Percentiles rank a stretch among this genome's conserved stretches.
Evolutionary conservation across 2,888 invertebrate genomes (phyloP).

Genomic region (Drosophila formosana): DNA sequence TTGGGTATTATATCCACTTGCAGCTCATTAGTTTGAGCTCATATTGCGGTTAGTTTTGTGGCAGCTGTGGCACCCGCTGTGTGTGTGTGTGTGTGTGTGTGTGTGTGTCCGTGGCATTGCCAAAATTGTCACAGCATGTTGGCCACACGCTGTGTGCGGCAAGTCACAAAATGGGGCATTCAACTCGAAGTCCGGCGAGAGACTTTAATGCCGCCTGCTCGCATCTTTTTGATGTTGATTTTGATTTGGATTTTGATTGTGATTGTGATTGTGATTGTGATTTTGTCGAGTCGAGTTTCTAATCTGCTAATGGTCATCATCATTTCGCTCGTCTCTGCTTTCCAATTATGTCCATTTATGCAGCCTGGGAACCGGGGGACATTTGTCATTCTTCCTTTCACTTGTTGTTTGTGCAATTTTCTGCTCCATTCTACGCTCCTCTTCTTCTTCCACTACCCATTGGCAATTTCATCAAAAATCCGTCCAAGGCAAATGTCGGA

Average conservation of each 20-base stretch:
- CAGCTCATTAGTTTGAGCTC: constrained; percentile 62
- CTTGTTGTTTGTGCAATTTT: constrained; percentile 45
- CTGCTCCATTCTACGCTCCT: constrained; percentile 28
- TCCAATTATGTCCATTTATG: constrained; percentile 67
- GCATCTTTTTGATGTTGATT: constrained; percentile 38
- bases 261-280: no score
- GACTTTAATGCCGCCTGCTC: constrained; percentile 22
- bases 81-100: constrained; percentile 30
- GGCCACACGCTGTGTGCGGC: constrained; percentile 35
- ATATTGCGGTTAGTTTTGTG: constrained; percentile 60
- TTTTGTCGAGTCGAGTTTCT: constrained; percentile 34
- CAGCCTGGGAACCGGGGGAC: constrained; percentile 18
- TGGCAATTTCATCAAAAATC: constrained; percentile 53
- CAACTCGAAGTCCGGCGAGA: constrained; percentile 3
- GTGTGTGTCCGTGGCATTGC: constrained; percentile 47
- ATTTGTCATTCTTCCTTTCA: constrained; percentile 31
- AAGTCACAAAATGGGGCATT: constrained; percentile 8
- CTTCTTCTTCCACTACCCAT: not conserved
- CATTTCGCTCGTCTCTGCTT: constrained; percentile 39
- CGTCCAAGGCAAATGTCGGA: constrained; percentile 45
- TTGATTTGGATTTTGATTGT: not conserved
- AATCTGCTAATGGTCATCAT: constrained; percentile 71
- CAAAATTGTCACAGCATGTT: constrained; percentile 73
- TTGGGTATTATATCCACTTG: constrained; percentile 30
- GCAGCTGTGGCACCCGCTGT: constrained; percentile 49